Percentiles rank a stretch among this genome's conserved stretches.
Conservation (phyloP, 2,113 vertebrate genomes). For the Sinocyclocheilus grahami region DNA sequence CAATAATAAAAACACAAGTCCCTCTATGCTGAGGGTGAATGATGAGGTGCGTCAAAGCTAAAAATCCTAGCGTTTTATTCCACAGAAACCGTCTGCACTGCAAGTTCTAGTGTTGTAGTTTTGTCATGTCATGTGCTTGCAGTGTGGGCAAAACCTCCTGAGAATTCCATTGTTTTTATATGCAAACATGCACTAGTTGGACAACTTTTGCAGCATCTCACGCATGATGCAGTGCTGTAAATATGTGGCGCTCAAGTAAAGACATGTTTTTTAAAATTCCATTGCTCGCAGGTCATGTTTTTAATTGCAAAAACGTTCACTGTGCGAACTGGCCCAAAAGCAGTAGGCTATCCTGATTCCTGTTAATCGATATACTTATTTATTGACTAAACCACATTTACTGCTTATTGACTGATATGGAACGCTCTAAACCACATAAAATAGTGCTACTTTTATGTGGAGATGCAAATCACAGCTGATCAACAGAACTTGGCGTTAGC, state of each 20-base stretch:
- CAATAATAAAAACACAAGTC: background rate
- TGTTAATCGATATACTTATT: background rate
- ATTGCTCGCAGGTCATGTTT: background rate
- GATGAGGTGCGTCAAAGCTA: background rate
- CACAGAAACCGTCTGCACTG: background rate
- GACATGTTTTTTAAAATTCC: background rate
- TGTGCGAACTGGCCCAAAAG: background rate
- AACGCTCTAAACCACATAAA: background rate
- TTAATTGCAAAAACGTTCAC: background rate
- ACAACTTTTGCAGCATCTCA: background rate
- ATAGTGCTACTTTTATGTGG: background rate
- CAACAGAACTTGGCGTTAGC: background rate
- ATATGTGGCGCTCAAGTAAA: background rate
- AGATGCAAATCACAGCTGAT: background rate
- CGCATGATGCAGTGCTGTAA: background rate
- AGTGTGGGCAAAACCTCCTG: background rate
- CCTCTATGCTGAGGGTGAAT: background rate
- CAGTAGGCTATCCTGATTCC: background rate
- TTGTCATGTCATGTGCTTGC: background rate
- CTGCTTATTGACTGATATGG: background rate
- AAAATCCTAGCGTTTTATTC: background rate
- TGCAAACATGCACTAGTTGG: background rate
- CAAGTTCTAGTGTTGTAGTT: background rate
- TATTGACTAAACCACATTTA: background rate
- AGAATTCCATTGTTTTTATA: background rate